phyloP scores from a whole-genome alignment of 2,888 invertebrate species.

The Cheilosia vernalis region DNA sequence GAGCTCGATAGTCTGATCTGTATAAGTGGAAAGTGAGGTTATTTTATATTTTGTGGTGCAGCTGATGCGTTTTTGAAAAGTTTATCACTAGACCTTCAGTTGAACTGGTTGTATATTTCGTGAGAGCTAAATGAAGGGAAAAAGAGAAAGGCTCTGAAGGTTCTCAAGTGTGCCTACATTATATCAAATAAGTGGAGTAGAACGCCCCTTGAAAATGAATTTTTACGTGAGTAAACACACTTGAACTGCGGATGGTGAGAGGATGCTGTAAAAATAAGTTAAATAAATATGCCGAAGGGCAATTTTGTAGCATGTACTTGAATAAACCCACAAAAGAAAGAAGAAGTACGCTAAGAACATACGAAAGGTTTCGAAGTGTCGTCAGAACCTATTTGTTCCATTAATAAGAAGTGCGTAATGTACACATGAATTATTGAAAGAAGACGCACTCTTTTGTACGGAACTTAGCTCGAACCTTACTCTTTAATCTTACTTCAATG shows the following conservation, averaged over 20 bases:
- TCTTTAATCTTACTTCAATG: no score
- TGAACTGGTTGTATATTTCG: not conserved
- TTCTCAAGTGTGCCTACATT: not conserved
- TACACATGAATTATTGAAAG: no score
- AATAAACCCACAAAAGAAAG: not conserved
- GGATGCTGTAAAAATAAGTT: not conserved
- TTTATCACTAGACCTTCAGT: constrained; percentile 29
- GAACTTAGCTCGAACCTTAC: no score
- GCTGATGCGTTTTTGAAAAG: not conserved
- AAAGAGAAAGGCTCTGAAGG: not conserved
- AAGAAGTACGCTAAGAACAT: constrained; percentile 16
- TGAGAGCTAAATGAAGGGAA: not conserved
- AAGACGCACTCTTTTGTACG: no score
- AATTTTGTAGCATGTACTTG: not conserved
- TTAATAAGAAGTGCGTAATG: no score
- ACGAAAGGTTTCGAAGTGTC: not conserved
- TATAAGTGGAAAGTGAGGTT: not conserved
- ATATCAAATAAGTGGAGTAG: not conserved
- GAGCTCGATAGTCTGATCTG: not conserved
- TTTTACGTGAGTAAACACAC: not conserved
- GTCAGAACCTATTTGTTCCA: no score
- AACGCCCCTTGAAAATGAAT: not conserved
- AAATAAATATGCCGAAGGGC: not conserved
- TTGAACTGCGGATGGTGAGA: not conserved
- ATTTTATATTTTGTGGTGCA: not conserved